phyloP scores from a whole-genome alignment of 2,888 invertebrate species.

The Piscicola geometra region DNA sequence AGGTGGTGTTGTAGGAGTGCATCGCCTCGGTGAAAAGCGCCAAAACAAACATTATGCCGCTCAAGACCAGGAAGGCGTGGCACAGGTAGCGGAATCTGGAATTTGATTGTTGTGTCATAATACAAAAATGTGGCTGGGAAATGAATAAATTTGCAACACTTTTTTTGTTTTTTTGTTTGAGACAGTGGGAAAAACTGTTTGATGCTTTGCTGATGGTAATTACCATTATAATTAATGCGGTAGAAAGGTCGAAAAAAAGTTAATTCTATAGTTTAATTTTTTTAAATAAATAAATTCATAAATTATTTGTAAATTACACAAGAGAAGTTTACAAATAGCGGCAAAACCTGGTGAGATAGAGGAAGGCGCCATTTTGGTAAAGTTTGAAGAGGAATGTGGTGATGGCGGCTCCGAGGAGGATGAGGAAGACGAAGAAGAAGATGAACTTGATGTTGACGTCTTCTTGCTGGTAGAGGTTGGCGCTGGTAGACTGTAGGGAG shows the following conservation, averaged over 20 bases:
- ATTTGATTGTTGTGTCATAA: background rate
- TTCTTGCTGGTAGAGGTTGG: background rate
- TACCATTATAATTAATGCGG: too few species aligned
- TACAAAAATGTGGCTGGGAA: too few species aligned
- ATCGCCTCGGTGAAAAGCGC: background rate
- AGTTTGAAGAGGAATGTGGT: conserved; percentile 1
- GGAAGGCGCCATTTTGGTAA: conserved; percentile 12
- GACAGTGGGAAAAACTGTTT: too few species aligned
- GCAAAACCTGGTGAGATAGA: background rate
- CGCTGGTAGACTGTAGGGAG: background rate
- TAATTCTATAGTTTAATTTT: too few species aligned
- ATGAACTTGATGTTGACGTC: background rate
- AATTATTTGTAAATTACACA: too few species aligned
- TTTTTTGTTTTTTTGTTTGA: background rate
- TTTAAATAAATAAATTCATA: too few species aligned
- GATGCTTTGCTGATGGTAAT: too few species aligned
- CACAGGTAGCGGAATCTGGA: background rate
- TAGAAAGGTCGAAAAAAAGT: too few species aligned
- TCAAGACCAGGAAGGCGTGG: background rate
- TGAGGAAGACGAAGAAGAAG: conserved; percentile 8
- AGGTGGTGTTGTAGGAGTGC: background rate
- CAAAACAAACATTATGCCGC: background rate
- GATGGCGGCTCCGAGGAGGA: background rate
- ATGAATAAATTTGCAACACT: background rate
- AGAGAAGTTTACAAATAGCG: background rate